These are phyloP conservation scores for Holothuria glaberrima DNA, from an alignment of 35 echinoderm and acorn worm species.

Conservation along the genomic window DNA sequence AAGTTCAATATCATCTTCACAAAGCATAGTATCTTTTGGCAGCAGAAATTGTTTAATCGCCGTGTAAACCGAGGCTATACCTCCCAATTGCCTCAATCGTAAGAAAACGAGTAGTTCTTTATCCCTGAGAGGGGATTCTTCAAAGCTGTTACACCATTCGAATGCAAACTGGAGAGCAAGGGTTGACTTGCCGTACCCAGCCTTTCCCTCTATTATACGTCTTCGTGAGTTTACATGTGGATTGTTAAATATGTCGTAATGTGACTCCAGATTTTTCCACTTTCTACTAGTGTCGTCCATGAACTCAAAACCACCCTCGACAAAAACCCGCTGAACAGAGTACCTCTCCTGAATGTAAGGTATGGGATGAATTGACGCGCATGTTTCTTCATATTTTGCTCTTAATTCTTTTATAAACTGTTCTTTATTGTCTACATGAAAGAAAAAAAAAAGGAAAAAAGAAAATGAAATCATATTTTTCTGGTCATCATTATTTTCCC, in stretches of 20 bases:
- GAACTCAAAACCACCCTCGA: conserved; percentile 15
- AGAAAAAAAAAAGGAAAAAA: neutral
- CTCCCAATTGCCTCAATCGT: conserved; percentile 5
- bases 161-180: neutral
- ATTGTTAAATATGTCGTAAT: neutral
- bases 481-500: too few relatives aligned
- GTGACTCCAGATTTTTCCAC: neutral
- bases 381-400: neutral
- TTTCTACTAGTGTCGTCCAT: neutral
- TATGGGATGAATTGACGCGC: neutral
- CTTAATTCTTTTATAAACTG: neutral
- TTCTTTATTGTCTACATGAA: neutral
- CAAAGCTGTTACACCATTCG: neutral
- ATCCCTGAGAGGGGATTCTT: neutral
- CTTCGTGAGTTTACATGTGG: neutral
- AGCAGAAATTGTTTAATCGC: neutral
- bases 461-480: too few relatives aligned
- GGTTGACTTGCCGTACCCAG: conserved; percentile 24
- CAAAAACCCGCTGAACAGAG: neutral
- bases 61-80: neutral
- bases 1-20: neutral
- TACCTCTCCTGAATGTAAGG: neutral
- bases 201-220: neutral
- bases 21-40: neutral
- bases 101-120: neutral